phyloP scores from a whole-genome alignment of 2,888 invertebrate species.

The Tipula helvola region DNA sequence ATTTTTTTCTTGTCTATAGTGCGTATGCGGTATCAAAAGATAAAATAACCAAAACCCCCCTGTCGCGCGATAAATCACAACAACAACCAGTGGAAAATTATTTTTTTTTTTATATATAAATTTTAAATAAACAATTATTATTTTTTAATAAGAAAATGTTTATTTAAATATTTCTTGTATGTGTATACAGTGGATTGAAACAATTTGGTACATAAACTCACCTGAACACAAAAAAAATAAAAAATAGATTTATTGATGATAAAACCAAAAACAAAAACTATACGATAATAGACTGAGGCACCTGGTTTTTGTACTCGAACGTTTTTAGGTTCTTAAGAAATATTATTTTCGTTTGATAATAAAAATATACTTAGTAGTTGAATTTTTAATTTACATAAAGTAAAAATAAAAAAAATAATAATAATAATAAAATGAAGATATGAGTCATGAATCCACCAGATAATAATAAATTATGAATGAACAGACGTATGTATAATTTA shows the following conservation, averaged over 20 bases:
- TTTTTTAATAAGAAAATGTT: not conserved
- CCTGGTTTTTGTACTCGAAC: not conserved
- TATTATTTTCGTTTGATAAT: not conserved
- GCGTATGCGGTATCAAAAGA: not conserved
- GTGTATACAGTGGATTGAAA: not conserved
- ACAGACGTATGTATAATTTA: not conserved
- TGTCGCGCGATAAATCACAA: conserved; percentile 4
- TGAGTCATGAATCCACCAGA: not conserved
- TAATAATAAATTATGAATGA: not conserved
- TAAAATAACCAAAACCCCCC: not conserved
- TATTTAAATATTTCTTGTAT: not conserved
- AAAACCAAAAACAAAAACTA: not conserved
- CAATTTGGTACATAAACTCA: not conserved
- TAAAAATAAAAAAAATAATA: not conserved
- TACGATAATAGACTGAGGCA: not conserved
- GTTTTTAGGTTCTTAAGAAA: not conserved
- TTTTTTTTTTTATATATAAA: not conserved
- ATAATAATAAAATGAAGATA: not conserved
- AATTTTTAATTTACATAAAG: not conserved
- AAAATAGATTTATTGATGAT: not conserved
- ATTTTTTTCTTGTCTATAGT: not conserved
- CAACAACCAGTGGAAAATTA: not conserved
- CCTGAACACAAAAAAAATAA: not conserved
- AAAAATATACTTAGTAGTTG: not conserved
- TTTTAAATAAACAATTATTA: conserved; percentile 4